Conservation (phyloP, 2,797 vertebrate genomes). For the Gastrophryne carolinensis region DNA sequence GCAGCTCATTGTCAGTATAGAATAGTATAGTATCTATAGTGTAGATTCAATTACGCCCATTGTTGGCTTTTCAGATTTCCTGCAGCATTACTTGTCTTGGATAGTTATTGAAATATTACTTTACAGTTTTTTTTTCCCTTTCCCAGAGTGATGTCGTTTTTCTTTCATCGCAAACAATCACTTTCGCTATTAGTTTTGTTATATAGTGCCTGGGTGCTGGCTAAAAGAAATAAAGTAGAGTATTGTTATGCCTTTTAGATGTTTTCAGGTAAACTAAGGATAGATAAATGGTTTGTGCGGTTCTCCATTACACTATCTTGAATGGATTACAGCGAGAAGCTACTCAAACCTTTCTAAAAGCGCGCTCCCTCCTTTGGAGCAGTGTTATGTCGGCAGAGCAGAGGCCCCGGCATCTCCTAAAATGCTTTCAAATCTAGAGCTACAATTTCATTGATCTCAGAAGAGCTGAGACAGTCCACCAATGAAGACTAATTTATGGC, state of each 20-base stretch:
- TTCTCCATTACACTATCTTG: neutral
- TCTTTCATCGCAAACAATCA: neutral
- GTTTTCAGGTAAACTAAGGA: slow-evolving; percentile 13
- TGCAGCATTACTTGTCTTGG: neutral
- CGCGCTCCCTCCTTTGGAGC: neutral
- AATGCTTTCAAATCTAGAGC: slow-evolving; percentile 20
- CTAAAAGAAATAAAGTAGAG: neutral
- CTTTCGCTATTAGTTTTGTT: neutral
- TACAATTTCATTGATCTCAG: slow-evolving; percentile 39
- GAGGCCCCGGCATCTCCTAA: slow-evolving; percentile 2
- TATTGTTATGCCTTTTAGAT: slow-evolving; percentile 13
- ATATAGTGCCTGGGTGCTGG: neutral
- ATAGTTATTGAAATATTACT: neutral
- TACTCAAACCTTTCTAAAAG: neutral
- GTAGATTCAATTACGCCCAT: too few relatives aligned
- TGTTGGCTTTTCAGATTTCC: too few relatives aligned
- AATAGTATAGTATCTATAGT: too few relatives aligned
- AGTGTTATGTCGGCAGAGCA: slow-evolving; percentile 6
- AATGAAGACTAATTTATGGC: slow-evolving; percentile 38
- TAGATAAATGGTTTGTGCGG: neutral
- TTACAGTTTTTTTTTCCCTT: neutral
- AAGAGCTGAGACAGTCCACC: slow-evolving; percentile 12
- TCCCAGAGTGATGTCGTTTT: neutral
- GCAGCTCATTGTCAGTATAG: too few relatives aligned
- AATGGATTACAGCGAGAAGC: slow-evolving; percentile 1